Conservation (phyloP, 2,797 vertebrate genomes). For the Gobionotothen gibberifrons region DNA sequence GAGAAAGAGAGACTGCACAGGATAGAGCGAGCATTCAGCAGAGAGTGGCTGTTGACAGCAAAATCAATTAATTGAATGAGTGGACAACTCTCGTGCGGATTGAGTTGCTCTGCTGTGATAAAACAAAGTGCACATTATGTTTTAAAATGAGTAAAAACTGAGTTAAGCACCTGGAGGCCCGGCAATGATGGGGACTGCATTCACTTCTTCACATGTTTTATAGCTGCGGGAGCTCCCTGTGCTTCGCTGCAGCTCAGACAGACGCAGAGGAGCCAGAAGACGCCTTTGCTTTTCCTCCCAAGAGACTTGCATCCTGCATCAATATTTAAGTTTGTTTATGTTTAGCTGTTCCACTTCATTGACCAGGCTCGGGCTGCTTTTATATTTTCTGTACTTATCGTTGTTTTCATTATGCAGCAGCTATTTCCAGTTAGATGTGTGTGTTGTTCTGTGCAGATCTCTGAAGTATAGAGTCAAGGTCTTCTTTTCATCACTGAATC, state of each 20-base stretch:
- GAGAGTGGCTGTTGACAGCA: conserved; percentile 68
- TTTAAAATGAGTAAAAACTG: conserved; percentile 65
- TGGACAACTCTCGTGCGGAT: conserved; percentile 72
- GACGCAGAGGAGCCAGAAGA: conserved; percentile 66
- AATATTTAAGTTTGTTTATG: conserved; percentile 84
- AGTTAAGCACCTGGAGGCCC: conserved; percentile 64
- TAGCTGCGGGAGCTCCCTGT: conserved; percentile 52
- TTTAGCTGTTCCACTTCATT: conserved; percentile 66
- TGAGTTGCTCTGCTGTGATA: conserved; percentile 77
- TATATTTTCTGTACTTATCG: conserved; percentile 37
- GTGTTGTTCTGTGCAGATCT: conserved; percentile 13
- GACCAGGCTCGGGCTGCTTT: conserved; percentile 51
- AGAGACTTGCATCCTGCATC: conserved; percentile 64
- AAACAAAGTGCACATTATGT: conserved; percentile 74
- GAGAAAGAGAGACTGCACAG: conserved; percentile 55
- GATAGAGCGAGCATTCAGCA: conserved; percentile 42
- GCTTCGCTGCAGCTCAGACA: conserved; percentile 66
- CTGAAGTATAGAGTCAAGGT: background rate
- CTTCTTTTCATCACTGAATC: conserved; percentile 1
- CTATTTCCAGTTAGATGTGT: conserved; percentile 4
- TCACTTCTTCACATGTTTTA: conserved; percentile 33
- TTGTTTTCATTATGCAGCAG: conserved; percentile 36
- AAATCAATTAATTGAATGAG: conserved; percentile 80
- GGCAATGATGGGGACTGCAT: conserved; percentile 40
- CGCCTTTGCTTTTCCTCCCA: conserved; percentile 53